Percentiles rank a stretch among this genome's conserved stretches.
Conservation (phyloP, 1,140 invertebrate species). For the Lepidotrigona ventralis region DNA sequence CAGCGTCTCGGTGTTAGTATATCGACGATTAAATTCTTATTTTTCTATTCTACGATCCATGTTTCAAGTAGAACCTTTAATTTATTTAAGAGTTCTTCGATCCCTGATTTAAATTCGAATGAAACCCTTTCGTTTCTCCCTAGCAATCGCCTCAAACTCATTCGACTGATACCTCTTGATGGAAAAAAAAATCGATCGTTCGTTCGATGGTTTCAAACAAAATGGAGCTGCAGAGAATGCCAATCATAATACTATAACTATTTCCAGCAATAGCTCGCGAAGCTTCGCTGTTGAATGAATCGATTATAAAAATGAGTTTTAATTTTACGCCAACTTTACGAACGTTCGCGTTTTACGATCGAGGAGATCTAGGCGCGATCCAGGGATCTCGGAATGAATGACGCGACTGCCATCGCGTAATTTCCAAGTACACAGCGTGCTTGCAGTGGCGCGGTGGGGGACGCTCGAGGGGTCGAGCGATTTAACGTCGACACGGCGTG, state of each 20-base stretch:
- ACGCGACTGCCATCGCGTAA: background rate
- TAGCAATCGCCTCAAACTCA: no score
- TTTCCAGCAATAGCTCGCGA: background rate
- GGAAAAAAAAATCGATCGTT: background rate
- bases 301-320: background rate
- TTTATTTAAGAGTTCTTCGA: background rate
- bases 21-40: no score
- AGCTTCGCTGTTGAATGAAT: background rate
- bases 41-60: no score
- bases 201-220: background rate
- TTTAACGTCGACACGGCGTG: background rate
- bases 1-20: no score
- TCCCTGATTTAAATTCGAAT: background rate
- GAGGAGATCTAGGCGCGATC: background rate
- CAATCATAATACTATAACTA: background rate
- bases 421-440: background rate
- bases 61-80: no score
- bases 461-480: background rate
- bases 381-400: background rate
- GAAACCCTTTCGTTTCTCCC: background rate
- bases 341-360: background rate
- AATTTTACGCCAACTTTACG: background rate
- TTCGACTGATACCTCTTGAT: background rate
- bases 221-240: background rate
- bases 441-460: background rate